Percentiles rank a stretch among this genome's conserved stretches.
phyloP scores from a whole-genome alignment of 2,113 vertebrate species.

The Mustela lutreola region DNA sequence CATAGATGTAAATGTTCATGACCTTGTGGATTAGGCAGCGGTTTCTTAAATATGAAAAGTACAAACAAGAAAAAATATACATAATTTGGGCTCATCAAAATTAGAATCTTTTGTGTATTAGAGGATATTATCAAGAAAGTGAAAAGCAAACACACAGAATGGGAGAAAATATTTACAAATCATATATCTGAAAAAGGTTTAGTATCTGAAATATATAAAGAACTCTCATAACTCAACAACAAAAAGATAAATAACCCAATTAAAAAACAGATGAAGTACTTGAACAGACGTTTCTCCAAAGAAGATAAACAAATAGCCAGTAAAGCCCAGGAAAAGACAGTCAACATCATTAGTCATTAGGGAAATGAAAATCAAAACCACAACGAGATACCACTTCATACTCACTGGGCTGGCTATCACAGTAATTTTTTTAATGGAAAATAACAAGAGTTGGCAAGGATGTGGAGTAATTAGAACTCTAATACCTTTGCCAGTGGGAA shows the following conservation, averaged over 20 bases:
- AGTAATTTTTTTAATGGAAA: not conserved
- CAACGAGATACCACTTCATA: not conserved
- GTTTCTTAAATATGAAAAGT: slow-evolving; percentile 24
- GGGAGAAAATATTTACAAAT: not conserved
- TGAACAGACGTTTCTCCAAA: not conserved
- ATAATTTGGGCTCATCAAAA: not conserved
- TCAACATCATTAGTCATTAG: not conserved
- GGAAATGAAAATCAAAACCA: slow-evolving; percentile 19
- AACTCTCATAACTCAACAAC: not conserved
- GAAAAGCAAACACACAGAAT: not conserved
- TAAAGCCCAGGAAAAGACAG: not conserved
- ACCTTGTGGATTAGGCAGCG: not conserved
- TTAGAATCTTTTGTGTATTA: not conserved
- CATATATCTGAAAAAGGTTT: not conserved
- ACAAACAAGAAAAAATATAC: not conserved
- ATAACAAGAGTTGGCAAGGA: not conserved
- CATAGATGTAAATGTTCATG: not conserved
- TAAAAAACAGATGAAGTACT: not conserved
- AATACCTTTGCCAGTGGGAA: not conserved
- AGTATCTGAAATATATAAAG: not conserved
- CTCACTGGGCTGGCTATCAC: not conserved
- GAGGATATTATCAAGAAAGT: not conserved
- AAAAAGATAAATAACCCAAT: slow-evolving; percentile 37
- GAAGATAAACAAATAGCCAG: not conserved
- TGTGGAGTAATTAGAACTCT: not conserved